Evolutionary conservation across 2,797 vertebrate species (phyloP).

Genomic region (Anisognathus igniventris): DNA sequence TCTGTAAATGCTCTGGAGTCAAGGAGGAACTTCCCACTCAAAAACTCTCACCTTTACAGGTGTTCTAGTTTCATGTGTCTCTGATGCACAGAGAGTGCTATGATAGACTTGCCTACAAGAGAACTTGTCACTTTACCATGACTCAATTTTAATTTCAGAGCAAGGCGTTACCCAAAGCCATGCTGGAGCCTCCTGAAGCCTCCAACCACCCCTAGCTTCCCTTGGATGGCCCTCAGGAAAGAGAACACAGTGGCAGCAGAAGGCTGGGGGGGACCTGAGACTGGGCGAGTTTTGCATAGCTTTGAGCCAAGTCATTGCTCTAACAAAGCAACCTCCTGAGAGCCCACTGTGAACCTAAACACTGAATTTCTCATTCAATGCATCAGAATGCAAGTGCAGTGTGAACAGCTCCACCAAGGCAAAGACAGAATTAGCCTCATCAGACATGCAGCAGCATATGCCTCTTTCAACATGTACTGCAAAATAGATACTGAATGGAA

Average conservation of each 20-base stretch:
- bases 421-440: slow-evolving; percentile 36
- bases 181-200: neutral
- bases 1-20: neutral
- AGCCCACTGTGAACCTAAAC: neutral
- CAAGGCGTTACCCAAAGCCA: neutral
- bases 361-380: neutral
- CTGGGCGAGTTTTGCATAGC: neutral
- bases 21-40: neutral
- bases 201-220: neutral
- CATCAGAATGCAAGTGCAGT: neutral
- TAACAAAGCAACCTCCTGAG: neutral
- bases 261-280: neutral
- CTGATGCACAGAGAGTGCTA: neutral
- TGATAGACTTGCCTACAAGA: rapidly evolving
- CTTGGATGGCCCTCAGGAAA: neutral
- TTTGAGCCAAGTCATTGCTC: neutral
- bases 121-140: neutral
- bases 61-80: neutral
- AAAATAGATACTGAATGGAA: neutral
- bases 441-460: slow-evolving; percentile 14
- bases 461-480: neutral
- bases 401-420: neutral
- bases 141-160: neutral
- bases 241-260: neutral
- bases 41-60: neutral